Evolutionary conservation across 2,113 vertebrate genomes (phyloP).

Genomic region (Callopanchax toddi): DNA sequence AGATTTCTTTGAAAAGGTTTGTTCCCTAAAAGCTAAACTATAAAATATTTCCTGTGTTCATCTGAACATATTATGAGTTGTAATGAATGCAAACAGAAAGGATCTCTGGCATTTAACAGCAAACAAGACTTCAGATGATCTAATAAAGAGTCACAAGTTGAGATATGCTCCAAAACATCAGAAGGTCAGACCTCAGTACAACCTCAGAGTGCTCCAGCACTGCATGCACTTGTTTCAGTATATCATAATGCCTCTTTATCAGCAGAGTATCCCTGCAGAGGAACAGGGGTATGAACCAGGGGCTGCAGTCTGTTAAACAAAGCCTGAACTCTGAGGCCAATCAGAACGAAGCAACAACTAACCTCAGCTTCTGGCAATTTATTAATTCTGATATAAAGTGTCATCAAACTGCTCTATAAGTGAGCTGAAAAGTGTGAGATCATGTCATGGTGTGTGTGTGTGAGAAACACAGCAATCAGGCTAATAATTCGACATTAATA

Average conservation of each 20-base stretch:
- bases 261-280: conserved; percentile 27
- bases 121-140: too few relatives aligned
- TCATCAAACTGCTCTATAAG: conserved; percentile 13
- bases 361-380: conserved; percentile 53
- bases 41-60: too few relatives aligned
- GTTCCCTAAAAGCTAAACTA: too few relatives aligned
- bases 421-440: conserved; percentile 6
- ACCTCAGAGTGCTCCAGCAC: background rate
- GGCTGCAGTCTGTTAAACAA: conserved; percentile 44
- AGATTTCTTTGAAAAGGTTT: too few relatives aligned
- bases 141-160: too few relatives aligned
- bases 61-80: too few relatives aligned
- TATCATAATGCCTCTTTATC: too few relatives aligned
- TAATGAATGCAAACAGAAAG: too few relatives aligned
- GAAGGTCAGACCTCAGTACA: background rate
- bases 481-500: too few relatives aligned
- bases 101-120: too few relatives aligned
- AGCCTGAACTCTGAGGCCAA: conserved; percentile 48
- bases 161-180: background rate
- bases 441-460: background rate
- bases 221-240: conserved; percentile 4
- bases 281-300: conserved; percentile 39
- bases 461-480: too few relatives aligned
- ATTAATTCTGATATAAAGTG: conserved; percentile 37
- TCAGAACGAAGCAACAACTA: conserved; percentile 14